phyloP scores from a whole-genome alignment of 2,113 vertebrate species.

The Camelus bactrianus region DNA sequence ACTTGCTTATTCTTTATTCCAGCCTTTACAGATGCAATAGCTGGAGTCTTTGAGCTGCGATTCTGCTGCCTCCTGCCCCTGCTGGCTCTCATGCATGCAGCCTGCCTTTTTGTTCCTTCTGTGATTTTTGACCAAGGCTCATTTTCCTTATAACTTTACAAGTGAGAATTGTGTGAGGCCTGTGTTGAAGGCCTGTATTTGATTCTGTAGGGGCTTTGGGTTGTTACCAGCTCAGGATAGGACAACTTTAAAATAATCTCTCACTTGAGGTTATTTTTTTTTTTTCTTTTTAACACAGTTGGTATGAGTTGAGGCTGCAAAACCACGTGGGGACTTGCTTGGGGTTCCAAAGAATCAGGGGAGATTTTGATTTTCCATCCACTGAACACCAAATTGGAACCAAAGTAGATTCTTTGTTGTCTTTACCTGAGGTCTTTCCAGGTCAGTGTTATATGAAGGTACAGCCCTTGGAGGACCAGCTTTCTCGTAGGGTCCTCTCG shows the following conservation, averaged over 20 bases:
- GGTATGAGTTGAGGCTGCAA: background rate
- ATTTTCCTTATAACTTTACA: background rate
- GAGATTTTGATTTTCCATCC: background rate
- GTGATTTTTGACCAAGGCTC: background rate
- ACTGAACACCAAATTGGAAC: background rate
- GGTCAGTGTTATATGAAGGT: rapidly evolving
- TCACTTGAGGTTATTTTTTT: background rate
- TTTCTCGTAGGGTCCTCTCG: rapidly evolving
- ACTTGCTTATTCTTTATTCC: rapidly evolving
- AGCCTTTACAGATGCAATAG: rapidly evolving
- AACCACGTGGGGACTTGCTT: background rate
- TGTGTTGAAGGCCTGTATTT: background rate
- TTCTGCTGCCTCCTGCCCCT: rapidly evolving
- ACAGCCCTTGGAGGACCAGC: too few species aligned
- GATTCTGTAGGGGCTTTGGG: background rate
- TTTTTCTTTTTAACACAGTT: background rate
- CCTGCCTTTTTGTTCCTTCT: background rate
- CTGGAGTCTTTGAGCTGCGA: rapidly evolving
- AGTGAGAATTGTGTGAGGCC: background rate
- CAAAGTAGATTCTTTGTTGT: rapidly evolving
- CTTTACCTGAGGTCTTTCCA: background rate
- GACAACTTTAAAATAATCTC: background rate
- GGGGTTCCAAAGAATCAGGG: background rate
- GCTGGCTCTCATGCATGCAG: rapidly evolving
- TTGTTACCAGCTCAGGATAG: background rate